Evolutionary conservation across 2,888 invertebrate genomes (phyloP), one percentile per base, ranked within the genome.

Genomic region (Griposia aprilina): DNA sequence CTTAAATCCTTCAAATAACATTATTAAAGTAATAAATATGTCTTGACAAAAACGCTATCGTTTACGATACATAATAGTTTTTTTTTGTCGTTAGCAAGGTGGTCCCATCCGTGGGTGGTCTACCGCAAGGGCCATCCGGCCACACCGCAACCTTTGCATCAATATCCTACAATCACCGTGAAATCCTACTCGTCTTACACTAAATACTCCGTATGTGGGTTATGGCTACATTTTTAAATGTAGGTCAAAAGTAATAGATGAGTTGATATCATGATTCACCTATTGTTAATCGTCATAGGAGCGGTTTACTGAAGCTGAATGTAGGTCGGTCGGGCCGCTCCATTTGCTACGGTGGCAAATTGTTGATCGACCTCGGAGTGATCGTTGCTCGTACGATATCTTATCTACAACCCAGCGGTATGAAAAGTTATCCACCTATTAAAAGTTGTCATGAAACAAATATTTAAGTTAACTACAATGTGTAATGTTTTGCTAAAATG

Each of bases 311-410:
- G 92, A 93, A 93, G 91, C 93, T 89, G 91, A 94, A 95, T 94
- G 94, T 96, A 95, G 96, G 96, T 96, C 95, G 95, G 91, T 95
- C 94, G 94, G 94, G 92, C 93, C 94, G 96, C 95, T 96, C 96
- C 93, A 95, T 95, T 96, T 96, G 94, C 94, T 91, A 93, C 94
- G 92, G 94, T 95, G 93, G 96, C 95, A 93, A 96, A 96, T 95
- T 95, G 95, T 95, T 93, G 93, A 94, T 93, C 94, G 96, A 95
- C 96, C 96, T 96, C 96, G 96, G 90, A 90, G 91, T 88, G 92
- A 93, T 92, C 93, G 91, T 90, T 92, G 92, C 92, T 90, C 91
- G 91, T 93, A 91, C 93, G 94, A 94, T 96, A 90, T 95, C 95
- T 96, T 96, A 96, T 96, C 96, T 91, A 84, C 82, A 81, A 85